phyloP scores from a whole-genome alignment of 64 coral and sea anemone species.

The Catalaphyllia jardinei region DNA sequence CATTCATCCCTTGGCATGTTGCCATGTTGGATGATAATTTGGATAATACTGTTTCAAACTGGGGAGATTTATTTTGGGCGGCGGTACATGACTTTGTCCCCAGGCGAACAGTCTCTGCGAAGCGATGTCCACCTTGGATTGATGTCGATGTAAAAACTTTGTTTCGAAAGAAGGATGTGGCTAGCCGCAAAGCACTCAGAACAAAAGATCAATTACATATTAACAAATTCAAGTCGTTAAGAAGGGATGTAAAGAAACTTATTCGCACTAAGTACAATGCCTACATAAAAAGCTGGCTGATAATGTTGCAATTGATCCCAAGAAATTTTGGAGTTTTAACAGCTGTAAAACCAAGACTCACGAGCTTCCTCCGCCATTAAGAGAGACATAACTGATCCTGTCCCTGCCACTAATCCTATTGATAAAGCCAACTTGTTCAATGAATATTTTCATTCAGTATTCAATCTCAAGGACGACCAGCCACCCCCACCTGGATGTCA shows the following conservation, averaged over 20 bases:
- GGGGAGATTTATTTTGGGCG: too few relatives aligned
- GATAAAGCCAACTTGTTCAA: slow-evolving; percentile 39
- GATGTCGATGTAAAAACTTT: too few relatives aligned
- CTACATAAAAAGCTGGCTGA: slow-evolving; percentile 12
- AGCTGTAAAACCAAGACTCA: slow-evolving; percentile 36
- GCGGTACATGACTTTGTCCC: too few relatives aligned
- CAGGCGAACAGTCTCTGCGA: too few relatives aligned
- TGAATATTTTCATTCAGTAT: slow-evolving; percentile 39
- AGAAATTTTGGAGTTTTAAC: slow-evolving; percentile 43
- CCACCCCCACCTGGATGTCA: slow-evolving; percentile 46
- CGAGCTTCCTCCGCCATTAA: slow-evolving; percentile 27
- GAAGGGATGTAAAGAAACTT: slow-evolving; percentile 38
- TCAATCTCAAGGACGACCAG: slow-evolving; percentile 9
- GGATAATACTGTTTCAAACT: too few relatives aligned
- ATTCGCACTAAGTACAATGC: slow-evolving; percentile 31
- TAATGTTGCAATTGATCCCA: slow-evolving; percentile 14
- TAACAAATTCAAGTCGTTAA: slow-evolving; percentile 30
- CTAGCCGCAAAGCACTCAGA: too few relatives aligned
- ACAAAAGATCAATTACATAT: slow-evolving; percentile 22
- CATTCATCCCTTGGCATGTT: too few relatives aligned
- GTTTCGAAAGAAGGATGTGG: too few relatives aligned
- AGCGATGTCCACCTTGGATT: too few relatives aligned
- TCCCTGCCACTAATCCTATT: slow-evolving; percentile 19
- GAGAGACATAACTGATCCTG: slow-evolving; percentile 20
- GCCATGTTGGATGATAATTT: too few relatives aligned